Evolutionary conservation across 2,113 vertebrate species (phyloP).

Genomic region (Aptenodytes patagonicus): DNA sequence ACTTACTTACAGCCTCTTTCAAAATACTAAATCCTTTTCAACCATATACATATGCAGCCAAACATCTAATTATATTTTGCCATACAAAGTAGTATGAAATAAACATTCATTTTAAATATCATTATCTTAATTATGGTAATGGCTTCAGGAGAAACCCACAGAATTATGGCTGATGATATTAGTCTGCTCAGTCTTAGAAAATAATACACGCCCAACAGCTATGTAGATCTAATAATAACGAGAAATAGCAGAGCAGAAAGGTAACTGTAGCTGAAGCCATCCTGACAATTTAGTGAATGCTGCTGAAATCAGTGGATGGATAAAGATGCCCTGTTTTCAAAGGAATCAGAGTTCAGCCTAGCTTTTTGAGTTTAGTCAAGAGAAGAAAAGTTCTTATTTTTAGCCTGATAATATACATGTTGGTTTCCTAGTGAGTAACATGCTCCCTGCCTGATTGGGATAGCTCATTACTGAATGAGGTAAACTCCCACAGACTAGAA

Average conservation of each 20-base stretch:
- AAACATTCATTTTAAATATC: conserved; percentile 62
- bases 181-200: conserved; percentile 39
- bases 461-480: neutral
- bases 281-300: neutral
- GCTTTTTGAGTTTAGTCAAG: neutral
- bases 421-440: neutral
- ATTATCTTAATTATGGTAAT: conserved; percentile 71
- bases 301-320: neutral
- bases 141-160: conserved; percentile 54
- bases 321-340: neutral
- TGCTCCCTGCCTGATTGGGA: neutral
- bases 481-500: neutral
- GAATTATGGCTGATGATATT: conserved; percentile 58
- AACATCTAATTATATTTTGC: conserved; percentile 62
- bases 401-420: neutral
- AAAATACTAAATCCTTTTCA: conserved; percentile 15
- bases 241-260: conserved; percentile 9
- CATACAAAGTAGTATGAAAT: conserved; percentile 47
- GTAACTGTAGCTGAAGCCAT: neutral
- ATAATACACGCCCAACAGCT: conserved; percentile 35
- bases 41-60: conserved; percentile 1
- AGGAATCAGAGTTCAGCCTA: neutral
- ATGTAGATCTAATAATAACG: neutral
- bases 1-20: neutral
- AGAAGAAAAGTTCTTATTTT: neutral